Evolutionary conservation across 2,888 invertebrate species (phyloP).

Genomic region (Rhorus exstirpatorius): DNA sequence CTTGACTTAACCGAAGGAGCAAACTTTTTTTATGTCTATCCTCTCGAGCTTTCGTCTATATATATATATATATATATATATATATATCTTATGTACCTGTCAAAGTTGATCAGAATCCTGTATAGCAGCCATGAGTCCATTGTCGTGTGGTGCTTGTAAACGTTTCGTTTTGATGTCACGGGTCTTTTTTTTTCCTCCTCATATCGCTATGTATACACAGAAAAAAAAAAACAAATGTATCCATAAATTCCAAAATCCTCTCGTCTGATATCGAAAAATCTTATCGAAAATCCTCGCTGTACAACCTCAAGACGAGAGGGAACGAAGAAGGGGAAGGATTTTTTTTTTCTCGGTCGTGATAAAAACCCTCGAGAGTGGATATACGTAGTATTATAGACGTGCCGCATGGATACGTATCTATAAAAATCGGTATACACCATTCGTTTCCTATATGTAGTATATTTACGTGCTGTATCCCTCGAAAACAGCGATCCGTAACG

Average conservation of each 20-base stretch:
- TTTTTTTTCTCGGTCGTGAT: slow-evolving; percentile 17
- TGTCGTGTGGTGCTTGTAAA: slow-evolving; percentile 53
- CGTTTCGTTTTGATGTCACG: slow-evolving; percentile 41
- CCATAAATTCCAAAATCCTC: slow-evolving; percentile 38
- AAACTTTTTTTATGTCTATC: slow-evolving; percentile 61
- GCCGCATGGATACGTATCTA: slow-evolving; percentile 39
- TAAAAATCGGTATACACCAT: slow-evolving; percentile 30
- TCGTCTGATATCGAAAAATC: slow-evolving; percentile 48
- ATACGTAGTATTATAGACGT: slow-evolving; percentile 36
- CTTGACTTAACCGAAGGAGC: slow-evolving; percentile 62
- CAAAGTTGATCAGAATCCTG: slow-evolving; percentile 45
- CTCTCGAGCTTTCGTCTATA: slow-evolving; percentile 32
- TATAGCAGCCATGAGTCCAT: slow-evolving; percentile 32
- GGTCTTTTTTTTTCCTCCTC: background rate
- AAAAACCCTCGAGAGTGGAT: slow-evolving; percentile 38
- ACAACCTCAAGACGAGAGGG: background rate
- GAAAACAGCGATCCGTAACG: slow-evolving; percentile 61
- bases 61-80: slow-evolving; percentile 16
- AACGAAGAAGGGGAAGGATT: background rate
- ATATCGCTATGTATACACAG: slow-evolving; percentile 24
- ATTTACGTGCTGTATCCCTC: slow-evolving; percentile 41
- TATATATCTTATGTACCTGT: slow-evolving; percentile 7
- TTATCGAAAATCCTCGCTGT: slow-evolving; percentile 41
- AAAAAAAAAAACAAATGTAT: slow-evolving; percentile 18
- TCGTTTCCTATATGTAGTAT: slow-evolving; percentile 38